Evolutionary conservation across 2,113 vertebrate species (phyloP), one percentile per base, ranked within the genome.

Genomic region (Tupaia chinensis): DNA sequence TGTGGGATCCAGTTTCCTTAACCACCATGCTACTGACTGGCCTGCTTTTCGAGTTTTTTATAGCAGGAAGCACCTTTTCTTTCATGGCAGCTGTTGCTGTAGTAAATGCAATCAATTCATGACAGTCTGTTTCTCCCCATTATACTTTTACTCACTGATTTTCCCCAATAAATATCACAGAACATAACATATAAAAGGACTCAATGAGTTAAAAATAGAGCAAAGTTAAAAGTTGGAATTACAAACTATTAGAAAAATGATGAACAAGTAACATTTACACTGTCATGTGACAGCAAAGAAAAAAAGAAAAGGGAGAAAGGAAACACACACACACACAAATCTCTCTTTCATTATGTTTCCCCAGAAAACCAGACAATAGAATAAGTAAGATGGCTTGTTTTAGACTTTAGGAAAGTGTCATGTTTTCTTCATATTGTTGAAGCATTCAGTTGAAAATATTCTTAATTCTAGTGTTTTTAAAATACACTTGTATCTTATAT

Each of bases 371-470:
- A 16, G 44, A 11, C 3, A 68, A 8, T 9, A 54, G 60, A 76
- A 61, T 70, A 68, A 87, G 20, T 44, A 68, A 95, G 56, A 63
- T 44, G 27, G 17, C 32, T 58, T 92, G 29, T 66, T 89, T 76
- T 61, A 0, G 78, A 8, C 65, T 88, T 69, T 13, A 69, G 32
- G 60, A 15, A 11, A 22, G 13, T 80, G 0, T 32, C 17, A 7
- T 58, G 54, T 80, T 95, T 83, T 93, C 25, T 87, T 89, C 25
- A 87, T 76, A 44, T 1, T 76, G 56, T 60, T 92, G 88, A 95
- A 89, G 11, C 44, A 65, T 85, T 69, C 13, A 53, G 13, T 82
- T 92, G 56, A 89, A 85, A 93, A 79, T 7, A 27, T 6, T 80
- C 68, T 78, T 73, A 69, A 69, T 65, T 89, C 5, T 2, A 8